Evolutionary conservation across 1,140 invertebrate genomes (phyloP).

Genomic region (Pogonomyrmex barbatus): DNA sequence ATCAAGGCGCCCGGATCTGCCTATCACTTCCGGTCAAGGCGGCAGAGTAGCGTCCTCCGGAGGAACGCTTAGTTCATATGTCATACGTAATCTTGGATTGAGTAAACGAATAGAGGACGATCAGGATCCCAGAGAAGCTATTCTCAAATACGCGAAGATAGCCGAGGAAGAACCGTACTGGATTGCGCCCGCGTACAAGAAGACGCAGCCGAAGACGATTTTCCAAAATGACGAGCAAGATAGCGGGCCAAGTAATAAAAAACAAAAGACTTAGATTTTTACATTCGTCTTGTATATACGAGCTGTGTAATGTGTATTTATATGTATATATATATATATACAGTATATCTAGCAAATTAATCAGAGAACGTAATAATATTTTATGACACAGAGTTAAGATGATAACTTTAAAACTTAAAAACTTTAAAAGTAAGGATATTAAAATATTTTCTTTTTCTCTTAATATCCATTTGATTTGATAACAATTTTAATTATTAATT

Average conservation of each 20-base stretch:
- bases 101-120: constrained; percentile 98
- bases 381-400: too few species aligned
- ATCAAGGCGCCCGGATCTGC: constrained; percentile 97
- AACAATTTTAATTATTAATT: too few species aligned
- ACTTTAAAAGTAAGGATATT: too few species aligned
- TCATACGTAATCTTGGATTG: constrained; percentile 97
- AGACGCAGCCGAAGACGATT: constrained; percentile 93
- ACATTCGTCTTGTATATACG: neutral
- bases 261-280: constrained; percentile 82
- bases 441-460: too few species aligned
- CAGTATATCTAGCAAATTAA: neutral
- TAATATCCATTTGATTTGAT: too few species aligned
- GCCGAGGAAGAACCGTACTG: constrained; percentile 99
- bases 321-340: neutral
- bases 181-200: constrained; percentile 96
- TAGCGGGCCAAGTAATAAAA: constrained; percentile 86
- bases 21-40: constrained; percentile 94
- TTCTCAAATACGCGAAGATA: constrained; percentile 98
- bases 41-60: constrained; percentile 98
- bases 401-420: too few species aligned
- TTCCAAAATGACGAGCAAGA: constrained; percentile 89
- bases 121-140: constrained; percentile 98
- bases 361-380: neutral
- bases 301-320: constrained; percentile 9
- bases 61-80: constrained; percentile 98